Evolutionary conservation across 2,888 invertebrate genomes (phyloP).

Genomic region (Ophioninae sp.): DNA sequence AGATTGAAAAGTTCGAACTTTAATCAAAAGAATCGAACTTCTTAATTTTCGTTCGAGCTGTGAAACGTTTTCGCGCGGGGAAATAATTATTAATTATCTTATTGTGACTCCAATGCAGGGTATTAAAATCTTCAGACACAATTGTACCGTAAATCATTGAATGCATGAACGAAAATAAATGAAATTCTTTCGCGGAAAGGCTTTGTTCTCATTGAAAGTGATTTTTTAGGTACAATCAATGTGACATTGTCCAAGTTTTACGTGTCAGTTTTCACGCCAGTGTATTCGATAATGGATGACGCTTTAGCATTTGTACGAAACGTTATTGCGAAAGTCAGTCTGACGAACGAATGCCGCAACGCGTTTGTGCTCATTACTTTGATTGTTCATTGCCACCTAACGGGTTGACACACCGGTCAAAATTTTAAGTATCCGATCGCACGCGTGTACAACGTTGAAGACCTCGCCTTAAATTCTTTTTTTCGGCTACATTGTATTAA

Average conservation of each 20-base stretch:
- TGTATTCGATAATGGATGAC: slow-evolving; percentile 17
- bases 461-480: no score
- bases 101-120: not conserved
- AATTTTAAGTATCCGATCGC: not conserved
- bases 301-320: not conserved
- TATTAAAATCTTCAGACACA: not conserved
- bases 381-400: not conserved
- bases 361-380: slow-evolving; percentile 2
- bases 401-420: not conserved
- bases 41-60: no score
- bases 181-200: not conserved
- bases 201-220: not conserved
- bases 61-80: no score
- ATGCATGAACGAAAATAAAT: not conserved
- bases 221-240: slow-evolving; percentile 8
- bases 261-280: slow-evolving; percentile 3
- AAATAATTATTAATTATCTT: not conserved
- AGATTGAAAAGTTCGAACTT: no score
- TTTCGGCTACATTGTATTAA: no score
- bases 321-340: slow-evolving; percentile 7
- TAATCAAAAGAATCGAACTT: no score
- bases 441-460: not conserved
- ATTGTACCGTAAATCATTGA: not conserved
- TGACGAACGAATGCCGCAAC: not conserved
- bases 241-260: slow-evolving; percentile 30